Conservation (phyloP, 2,888 invertebrate genomes). For the Leptodirus hochenwartii region DNA sequence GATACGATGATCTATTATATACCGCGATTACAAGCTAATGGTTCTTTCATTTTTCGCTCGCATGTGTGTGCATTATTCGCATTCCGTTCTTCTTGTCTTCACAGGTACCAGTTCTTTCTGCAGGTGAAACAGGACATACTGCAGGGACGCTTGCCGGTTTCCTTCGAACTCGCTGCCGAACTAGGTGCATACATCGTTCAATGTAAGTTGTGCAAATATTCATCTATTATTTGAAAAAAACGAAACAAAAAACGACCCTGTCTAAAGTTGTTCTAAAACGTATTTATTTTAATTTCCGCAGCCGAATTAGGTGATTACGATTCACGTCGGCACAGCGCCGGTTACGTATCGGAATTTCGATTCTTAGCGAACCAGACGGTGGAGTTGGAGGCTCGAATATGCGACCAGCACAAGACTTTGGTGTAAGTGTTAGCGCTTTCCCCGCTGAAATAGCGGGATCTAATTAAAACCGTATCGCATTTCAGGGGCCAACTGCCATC, state of each 20-base stretch:
- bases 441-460: background rate
- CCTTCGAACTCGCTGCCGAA: slow-evolving; percentile 81
- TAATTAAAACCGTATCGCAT: slow-evolving; percentile 11
- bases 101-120: slow-evolving; percentile 90
- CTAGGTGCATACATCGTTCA: slow-evolving; percentile 85
- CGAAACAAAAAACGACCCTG: background rate
- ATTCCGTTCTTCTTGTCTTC: no score
- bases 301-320: slow-evolving; percentile 94
- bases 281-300: slow-evolving; percentile 27
- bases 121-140: slow-evolving; percentile 94
- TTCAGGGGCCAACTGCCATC: slow-evolving; percentile 75
- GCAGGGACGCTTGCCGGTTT: slow-evolving; percentile 80
- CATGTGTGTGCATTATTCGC: no score
- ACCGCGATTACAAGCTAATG: no score
- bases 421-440: slow-evolving; percentile 40
- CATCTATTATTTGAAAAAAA: background rate
- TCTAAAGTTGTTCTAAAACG: slow-evolving; percentile 3
- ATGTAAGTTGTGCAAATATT: slow-evolving; percentile 47
- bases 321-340: slow-evolving; percentile 65
- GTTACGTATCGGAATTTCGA: slow-evolving; percentile 90
- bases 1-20: no score
- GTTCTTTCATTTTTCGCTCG: no score
- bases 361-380: slow-evolving; percentile 83
- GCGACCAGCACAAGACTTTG: slow-evolving; percentile 74
- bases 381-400: slow-evolving; percentile 73